Conservation (phyloP, 2,113 vertebrate genomes). For the Bubo scandiacus region DNA sequence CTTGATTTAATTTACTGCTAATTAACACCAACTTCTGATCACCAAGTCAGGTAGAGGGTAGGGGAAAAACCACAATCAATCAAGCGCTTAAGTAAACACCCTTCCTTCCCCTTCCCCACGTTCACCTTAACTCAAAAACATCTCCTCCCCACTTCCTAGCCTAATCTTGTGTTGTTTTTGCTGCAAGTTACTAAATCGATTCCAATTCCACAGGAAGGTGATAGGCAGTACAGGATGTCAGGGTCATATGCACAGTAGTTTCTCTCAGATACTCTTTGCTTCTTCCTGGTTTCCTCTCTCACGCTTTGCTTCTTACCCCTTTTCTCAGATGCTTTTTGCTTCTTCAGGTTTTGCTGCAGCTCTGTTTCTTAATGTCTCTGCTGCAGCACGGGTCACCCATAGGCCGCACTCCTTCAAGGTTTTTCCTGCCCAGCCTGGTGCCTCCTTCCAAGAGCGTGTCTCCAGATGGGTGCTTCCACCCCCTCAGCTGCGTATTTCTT, state of each 20-base stretch:
- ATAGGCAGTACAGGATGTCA: background rate
- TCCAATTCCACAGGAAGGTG: background rate
- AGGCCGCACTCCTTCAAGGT: background rate
- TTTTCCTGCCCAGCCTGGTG: accelerated
- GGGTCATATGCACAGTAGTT: accelerated
- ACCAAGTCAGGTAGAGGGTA: background rate
- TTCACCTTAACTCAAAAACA: background rate
- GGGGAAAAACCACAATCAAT: background rate
- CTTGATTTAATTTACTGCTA: background rate
- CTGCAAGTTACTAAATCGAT: background rate
- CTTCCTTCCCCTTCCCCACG: background rate
- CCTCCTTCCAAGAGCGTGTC: background rate
- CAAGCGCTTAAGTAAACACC: background rate
- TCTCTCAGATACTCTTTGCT: background rate
- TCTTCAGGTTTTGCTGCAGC: background rate
- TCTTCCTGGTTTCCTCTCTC: background rate
- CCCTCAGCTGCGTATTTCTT: background rate
- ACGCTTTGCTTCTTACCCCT: background rate
- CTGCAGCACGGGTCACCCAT: background rate
- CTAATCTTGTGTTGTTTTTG: background rate
- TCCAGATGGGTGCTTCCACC: background rate
- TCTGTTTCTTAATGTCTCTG: background rate
- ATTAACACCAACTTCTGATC: background rate
- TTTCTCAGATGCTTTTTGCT: background rate
- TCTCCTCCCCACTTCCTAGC: background rate